Percentiles rank a stretch among this genome's conserved stretches.
These are phyloP conservation scores for Coptotermes formosanus DNA, from an alignment of 1,140 invertebrate species.

Conservation along the genomic window DNA sequence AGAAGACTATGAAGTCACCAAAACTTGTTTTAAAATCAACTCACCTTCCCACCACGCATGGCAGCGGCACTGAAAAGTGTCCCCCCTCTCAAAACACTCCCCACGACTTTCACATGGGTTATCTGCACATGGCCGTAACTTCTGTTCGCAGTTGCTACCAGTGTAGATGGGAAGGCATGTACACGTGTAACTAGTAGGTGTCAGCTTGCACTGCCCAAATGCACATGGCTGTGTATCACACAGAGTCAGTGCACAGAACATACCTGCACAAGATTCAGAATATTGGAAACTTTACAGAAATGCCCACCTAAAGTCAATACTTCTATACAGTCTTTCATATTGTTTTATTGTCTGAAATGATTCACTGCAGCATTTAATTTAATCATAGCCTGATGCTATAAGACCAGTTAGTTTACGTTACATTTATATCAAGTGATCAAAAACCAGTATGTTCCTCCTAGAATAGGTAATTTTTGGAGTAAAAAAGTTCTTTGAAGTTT, in stretches of 20 bases:
- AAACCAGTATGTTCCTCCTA: no score
- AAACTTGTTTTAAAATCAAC: slow-evolving; percentile 12
- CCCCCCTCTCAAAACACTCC: slow-evolving; percentile 60
- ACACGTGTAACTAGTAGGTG: slow-evolving; percentile 54
- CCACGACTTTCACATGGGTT: slow-evolving; percentile 70
- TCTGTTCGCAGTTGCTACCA: slow-evolving; percentile 63
- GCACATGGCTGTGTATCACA: slow-evolving; percentile 71
- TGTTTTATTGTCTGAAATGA: no score
- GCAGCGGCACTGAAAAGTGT: slow-evolving; percentile 64
- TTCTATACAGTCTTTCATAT: no score
- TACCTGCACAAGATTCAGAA: slow-evolving; percentile 49
- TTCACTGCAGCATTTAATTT: no score
- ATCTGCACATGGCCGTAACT: slow-evolving; percentile 63
- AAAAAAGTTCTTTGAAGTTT: no score
- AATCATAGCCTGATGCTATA: no score
- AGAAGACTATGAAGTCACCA: no score
- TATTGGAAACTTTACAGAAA: neutral
- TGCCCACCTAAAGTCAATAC: no score
- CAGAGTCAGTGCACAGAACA: slow-evolving; percentile 66
- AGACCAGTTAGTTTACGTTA: no score
- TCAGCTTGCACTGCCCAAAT: slow-evolving; percentile 63
- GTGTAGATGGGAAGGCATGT: slow-evolving; percentile 55
- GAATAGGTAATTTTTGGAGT: no score
- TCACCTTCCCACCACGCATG: slow-evolving; percentile 71
- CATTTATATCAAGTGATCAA: no score